Evolutionary conservation across 2,888 invertebrate species (phyloP).

Genomic region (Chymomyza amoena): DNA sequence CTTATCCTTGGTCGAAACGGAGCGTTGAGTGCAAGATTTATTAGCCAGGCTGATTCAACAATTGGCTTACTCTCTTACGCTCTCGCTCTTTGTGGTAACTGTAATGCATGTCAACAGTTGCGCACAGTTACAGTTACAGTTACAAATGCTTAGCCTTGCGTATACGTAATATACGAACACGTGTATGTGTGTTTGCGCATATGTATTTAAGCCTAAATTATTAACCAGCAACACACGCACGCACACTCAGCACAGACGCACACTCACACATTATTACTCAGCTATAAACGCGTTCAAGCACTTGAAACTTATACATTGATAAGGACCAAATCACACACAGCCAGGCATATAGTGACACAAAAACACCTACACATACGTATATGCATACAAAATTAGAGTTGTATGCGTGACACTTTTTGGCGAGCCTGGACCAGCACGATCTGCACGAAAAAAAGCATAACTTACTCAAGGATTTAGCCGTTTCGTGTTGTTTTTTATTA

Average conservation of each 20-base stretch:
- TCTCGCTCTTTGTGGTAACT: background rate
- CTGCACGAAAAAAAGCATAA: too few relatives aligned
- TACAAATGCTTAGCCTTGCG: conserved; percentile 52
- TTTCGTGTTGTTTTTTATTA: too few relatives aligned
- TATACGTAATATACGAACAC: conserved; percentile 47
- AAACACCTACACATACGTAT: conserved; percentile 35
- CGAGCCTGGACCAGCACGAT: background rate
- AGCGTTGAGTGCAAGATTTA: conserved; percentile 55
- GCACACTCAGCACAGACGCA: conserved; percentile 40
- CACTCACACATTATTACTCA: conserved; percentile 50
- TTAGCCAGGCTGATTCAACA: conserved; percentile 52
- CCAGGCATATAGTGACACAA: conserved; percentile 6
- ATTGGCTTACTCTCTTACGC: conserved; percentile 55
- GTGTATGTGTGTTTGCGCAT: background rate
- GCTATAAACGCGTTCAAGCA: conserved; percentile 59
- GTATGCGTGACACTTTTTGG: background rate
- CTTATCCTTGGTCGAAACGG: conserved; percentile 21
- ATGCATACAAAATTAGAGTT: conserved; percentile 23
- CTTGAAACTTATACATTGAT: conserved; percentile 60
- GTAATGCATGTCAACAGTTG: conserved; percentile 50
- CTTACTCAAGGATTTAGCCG: too few relatives aligned
- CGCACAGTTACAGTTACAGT: background rate
- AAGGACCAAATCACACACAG: conserved; percentile 13
- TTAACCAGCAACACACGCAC: conserved; percentile 50
- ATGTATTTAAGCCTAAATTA: conserved; percentile 68